Conservation (phyloP, 2,113 vertebrate genomes). For the Malurus melanocephalus region DNA sequence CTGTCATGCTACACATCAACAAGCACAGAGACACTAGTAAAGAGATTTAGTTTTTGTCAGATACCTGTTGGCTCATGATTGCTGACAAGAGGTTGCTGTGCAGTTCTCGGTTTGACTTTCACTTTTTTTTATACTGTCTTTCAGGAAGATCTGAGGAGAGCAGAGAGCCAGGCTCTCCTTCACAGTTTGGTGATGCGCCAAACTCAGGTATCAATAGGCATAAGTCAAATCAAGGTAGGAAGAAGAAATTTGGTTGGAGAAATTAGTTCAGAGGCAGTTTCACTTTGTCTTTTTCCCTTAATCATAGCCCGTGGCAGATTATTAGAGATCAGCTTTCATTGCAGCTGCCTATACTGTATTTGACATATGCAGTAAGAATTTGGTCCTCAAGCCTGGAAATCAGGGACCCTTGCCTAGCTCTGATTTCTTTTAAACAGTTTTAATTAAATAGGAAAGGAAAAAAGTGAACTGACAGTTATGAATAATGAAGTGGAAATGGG, state of each 20-base stretch:
- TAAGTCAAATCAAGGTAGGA: background rate
- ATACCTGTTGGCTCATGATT: background rate
- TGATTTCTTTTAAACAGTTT: constrained; percentile 41
- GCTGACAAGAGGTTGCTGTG: background rate
- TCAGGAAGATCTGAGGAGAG: background rate
- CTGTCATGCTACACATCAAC: background rate
- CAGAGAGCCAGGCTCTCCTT: background rate
- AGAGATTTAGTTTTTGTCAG: background rate
- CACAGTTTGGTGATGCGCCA: no score
- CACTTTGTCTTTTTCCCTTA: background rate
- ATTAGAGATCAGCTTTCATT: constrained; percentile 4
- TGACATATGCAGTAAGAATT: background rate
- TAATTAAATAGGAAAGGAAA: constrained; percentile 30
- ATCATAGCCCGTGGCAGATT: background rate
- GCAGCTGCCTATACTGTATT: constrained; percentile 9
- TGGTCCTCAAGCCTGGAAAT: constrained; percentile 10
- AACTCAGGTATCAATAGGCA: background rate
- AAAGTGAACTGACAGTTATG: constrained; percentile 28
- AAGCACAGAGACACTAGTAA: background rate
- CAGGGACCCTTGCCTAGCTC: background rate
- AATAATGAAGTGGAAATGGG: constrained; percentile 47
- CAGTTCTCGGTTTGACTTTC: background rate
- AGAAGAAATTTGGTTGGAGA: background rate
- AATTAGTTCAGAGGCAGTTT: background rate
- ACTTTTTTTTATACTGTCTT: background rate